Evolutionary conservation across 2,888 invertebrate species (phyloP), one percentile per base, ranked within the genome.

Genomic region (Protonemura montana): DNA sequence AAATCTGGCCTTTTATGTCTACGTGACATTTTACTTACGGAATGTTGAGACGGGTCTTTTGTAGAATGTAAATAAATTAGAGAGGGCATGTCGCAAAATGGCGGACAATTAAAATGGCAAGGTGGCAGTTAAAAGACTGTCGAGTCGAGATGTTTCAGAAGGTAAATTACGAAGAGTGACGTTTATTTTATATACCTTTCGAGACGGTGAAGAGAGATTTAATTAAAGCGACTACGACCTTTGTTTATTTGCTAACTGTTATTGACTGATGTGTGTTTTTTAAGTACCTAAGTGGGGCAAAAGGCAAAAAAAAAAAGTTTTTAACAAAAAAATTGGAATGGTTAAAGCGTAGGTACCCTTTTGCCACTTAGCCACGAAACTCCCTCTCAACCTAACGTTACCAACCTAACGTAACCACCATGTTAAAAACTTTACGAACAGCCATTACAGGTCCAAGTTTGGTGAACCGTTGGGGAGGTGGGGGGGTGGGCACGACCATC

Each of bases 371-470:
- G 26, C 76, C 76, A 3, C 59, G 13, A 7, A 10, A 7, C 13
- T n/a, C 77, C 26, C 28, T 26, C 3, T 27, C 78, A 78, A 26
- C 25, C 78, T 28, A 6, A 10, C n/a, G n/a, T n/a, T n/a, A 28
- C 5, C 27, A 7, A 78, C 26, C 78, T 2, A 13, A 13, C 13
- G 26, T 28, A 28, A 26, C 28, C 26, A 10, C 10, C 29, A 29
- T 29, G 81, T 81, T 81, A 81, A 81, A 81, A 81, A 81, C 81
- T 81, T 81, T 81, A 59, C 28, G 25, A 81, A 81, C 81, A 81
- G 30, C 81, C 81, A 81, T 81, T 81, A 81, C n/a, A 16, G 81
- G 81, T 30, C 28, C 28, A 81, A 81, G 81, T 81, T 81, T 81
- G 0, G 26, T 1, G 29, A 27, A 30, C 81, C 81, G n/a, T 10